A percentile compares a stretch with the other conserved stretches of the same genome.
Evolutionary conservation across 2,888 invertebrate genomes (phyloP).

Genomic region (Caenorhabditis virilis): DNA sequence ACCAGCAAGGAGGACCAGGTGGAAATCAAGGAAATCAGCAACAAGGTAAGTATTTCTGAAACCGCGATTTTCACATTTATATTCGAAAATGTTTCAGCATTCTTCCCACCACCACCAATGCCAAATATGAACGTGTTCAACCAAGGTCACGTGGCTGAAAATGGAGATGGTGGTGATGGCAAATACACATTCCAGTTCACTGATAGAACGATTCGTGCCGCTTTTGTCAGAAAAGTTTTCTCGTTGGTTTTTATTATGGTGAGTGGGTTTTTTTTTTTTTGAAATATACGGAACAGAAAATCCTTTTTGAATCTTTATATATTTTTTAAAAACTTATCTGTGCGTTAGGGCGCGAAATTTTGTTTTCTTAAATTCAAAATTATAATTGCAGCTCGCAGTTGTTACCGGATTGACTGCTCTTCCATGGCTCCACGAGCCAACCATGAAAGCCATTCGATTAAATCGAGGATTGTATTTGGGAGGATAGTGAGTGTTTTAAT

Average conservation of each 20-base stretch:
- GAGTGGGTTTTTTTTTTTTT: constrained; percentile 9
- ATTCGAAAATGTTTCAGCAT: no score
- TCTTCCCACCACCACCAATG: constrained; percentile 35
- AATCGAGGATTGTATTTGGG: constrained; percentile 50
- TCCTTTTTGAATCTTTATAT: background rate
- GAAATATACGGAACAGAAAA: constrained; percentile 1
- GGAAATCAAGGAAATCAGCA: constrained; percentile 21
- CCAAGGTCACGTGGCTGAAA: constrained; percentile 15
- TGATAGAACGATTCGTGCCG: constrained; percentile 62
- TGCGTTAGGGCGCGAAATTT: background rate
- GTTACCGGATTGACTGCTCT: constrained; percentile 61
- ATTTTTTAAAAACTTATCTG: background rate
- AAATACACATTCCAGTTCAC: constrained; percentile 53
- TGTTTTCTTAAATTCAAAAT: background rate
- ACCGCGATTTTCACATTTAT: no score
- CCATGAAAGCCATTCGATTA: constrained; percentile 36
- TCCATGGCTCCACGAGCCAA: constrained; percentile 53
- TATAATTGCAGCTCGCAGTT: constrained; percentile 53
- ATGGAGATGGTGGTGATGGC: constrained; percentile 24
- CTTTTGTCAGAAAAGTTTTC: constrained; percentile 66
- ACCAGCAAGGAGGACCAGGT: no score
- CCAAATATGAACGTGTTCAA: constrained; percentile 33
- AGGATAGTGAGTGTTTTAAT: constrained; percentile 44
- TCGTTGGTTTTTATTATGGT: constrained; percentile 64
- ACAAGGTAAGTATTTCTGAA: background rate